A percentile compares a stretch with the other conserved stretches of the same genome.
phyloP scores from a whole-genome alignment of 2,888 invertebrate genomes.

The Platerodrilus igneus region DNA sequence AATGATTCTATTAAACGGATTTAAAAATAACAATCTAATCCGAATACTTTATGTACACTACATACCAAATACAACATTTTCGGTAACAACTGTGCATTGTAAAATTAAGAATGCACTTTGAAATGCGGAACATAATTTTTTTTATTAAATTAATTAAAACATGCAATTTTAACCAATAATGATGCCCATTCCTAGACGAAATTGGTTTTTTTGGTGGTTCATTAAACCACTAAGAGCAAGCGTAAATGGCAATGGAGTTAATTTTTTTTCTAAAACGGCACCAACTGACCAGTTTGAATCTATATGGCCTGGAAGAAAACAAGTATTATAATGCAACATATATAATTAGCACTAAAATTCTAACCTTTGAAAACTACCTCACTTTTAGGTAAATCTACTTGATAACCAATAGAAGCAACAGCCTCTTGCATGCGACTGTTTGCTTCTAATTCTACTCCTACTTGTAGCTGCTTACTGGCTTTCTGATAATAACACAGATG shows the following conservation, averaged over 20 bases:
- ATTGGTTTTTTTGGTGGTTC: conserved; percentile 89
- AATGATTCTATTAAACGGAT: conserved; percentile 17
- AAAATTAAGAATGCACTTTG: too few relatives aligned
- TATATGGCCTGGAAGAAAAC: conserved; percentile 66
- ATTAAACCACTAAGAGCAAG: conserved; percentile 88
- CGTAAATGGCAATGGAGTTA: conserved; percentile 89
- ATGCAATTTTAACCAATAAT: conserved; percentile 86
- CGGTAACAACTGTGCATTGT: conserved; percentile 5
- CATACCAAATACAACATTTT: conserved; percentile 3
- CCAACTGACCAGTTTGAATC: conserved; percentile 93
- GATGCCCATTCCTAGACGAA: conserved; percentile 90
- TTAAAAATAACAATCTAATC: conserved; percentile 14
- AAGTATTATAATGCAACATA: too few relatives aligned
- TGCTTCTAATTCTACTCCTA: conserved; percentile 94
- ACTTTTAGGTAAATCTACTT: conserved; percentile 91
- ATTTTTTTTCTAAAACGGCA: conserved; percentile 89
- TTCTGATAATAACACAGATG: conserved; percentile 93
- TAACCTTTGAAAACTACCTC: conserved; percentile 90
- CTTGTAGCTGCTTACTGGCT: conserved; percentile 83
- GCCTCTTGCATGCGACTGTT: conserved; percentile 88
- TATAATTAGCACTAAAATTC: neutral
- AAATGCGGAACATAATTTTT: conserved; percentile 8
- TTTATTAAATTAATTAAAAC: neutral
- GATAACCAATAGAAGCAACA: conserved; percentile 88
- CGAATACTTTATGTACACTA: conserved; percentile 18